These are phyloP conservation scores for Venturia canescens DNA, from an alignment of 1,140 invertebrate genomes.

Conservation along the genomic window DNA sequence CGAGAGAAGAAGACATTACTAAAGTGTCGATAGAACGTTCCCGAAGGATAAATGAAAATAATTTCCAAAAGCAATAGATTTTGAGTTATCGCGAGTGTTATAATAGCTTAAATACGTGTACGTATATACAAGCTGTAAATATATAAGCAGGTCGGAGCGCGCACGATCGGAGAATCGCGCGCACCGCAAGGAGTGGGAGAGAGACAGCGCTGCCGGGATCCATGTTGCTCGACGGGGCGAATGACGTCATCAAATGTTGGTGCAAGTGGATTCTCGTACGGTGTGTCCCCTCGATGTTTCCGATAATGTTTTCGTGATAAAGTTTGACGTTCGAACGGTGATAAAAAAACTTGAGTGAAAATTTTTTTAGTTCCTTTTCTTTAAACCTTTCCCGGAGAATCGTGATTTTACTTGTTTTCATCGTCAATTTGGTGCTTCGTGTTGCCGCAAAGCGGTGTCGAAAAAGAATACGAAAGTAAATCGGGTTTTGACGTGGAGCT, in stretches of 20 bases:
- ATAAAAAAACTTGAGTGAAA: slow-evolving; percentile 19
- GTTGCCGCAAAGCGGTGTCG: not conserved
- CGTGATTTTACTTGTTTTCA: not conserved
- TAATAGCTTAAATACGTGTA: not conserved
- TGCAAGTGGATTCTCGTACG: slow-evolving; percentile 61
- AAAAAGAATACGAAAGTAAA: slow-evolving; percentile 2
- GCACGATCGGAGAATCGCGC: slow-evolving; percentile 33
- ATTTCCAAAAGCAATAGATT: not conserved
- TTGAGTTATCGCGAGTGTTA: not conserved
- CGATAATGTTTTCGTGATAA: slow-evolving; percentile 71
- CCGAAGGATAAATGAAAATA: not conserved
- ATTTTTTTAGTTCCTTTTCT: not conserved
- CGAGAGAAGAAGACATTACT: not conserved
- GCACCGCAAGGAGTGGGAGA: slow-evolving; percentile 18
- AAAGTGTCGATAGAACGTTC: slow-evolving; percentile 28
- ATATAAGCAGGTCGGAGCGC: slow-evolving; percentile 3
- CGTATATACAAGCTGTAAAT: not conserved
- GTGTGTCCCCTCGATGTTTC: slow-evolving; percentile 59
- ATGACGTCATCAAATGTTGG: slow-evolving; percentile 70
- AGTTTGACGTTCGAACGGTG: slow-evolving; percentile 59
- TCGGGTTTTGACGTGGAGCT: not conserved
- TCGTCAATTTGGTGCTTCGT: not conserved
- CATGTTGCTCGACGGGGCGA: slow-evolving; percentile 57
- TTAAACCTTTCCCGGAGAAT: not conserved
- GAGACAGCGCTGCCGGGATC: slow-evolving; percentile 39